Base-by-base conservation (phyloP, 2,888 invertebrate genomes). In the Adela reaumurella region DNA sequence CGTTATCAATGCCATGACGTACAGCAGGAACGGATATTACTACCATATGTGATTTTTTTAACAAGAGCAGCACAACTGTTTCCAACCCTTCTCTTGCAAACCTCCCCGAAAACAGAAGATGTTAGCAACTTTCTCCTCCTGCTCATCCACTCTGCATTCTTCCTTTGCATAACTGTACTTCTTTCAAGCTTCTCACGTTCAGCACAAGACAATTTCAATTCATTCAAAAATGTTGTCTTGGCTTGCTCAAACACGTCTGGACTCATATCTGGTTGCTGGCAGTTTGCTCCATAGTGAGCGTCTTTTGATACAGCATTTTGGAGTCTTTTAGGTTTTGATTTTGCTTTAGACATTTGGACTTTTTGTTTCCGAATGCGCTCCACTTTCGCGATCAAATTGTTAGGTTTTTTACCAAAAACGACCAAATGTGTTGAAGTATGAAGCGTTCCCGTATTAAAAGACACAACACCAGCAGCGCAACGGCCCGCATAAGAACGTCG, bases 391-490 rank as follows among this genome's bases (percentile, higher is more conserved):
- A 42, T 19, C 17, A 46, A 18, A 19, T 46, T 20, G 28, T 16
- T 17, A 46, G 46, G 46, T 20, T 46, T 19, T n/a, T 18, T 28
- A 16, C 20, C 17, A 46, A 46, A 46, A 19, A 46, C 19, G 20
- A 18, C 18, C n/a, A 10, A 17, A 46, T 46, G 46, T 28, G 35
- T 28, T 24, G 16, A 20, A 28, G 46, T 6, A 16, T 46, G 17
- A 46, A 46, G 46, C 20, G 46, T 46, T 17, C 46, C 46, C 24
- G 46, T 46, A 46, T 46, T 46, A 24, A 24, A 46, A 46, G 28
- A 46, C 46, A 46, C 46, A 24, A 46, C 46, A 19, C 29, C 46
- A 46, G 46, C 46, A 46, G 46, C 46, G 46, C 46, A 46, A 20
- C 46, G 46, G 18, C 35, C 46, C 28, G 46, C 46, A 29, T 46